phyloP scores from a whole-genome alignment of 2,797 vertebrate genomes.

The Paguma larvata region DNA sequence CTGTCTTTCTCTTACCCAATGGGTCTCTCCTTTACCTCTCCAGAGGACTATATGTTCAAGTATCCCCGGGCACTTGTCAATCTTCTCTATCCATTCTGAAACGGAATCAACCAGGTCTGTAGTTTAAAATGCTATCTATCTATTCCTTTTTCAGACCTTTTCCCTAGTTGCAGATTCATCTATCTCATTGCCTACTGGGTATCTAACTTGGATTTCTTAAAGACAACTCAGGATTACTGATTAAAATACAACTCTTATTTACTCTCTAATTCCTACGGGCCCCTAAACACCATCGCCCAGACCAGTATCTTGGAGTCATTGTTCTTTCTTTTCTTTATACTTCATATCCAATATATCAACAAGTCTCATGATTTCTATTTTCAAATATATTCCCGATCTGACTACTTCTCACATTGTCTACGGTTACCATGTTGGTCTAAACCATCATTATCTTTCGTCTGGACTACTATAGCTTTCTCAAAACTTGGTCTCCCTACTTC shows the following conservation, averaged over 20 bases:
- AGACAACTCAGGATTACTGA: background rate
- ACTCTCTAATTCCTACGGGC: background rate
- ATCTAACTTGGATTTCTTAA: background rate
- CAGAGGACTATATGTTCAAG: background rate
- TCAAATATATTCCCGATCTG: background rate
- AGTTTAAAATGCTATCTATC: background rate
- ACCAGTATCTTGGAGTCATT: background rate
- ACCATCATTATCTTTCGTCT: background rate
- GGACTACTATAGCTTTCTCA: background rate
- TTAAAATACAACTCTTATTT: background rate
- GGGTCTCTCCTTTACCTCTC: background rate
- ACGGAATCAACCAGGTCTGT: background rate
- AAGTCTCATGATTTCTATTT: background rate
- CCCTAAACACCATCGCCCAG: background rate
- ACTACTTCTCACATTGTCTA: background rate
- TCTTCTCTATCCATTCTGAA: background rate
- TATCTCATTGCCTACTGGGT: background rate
- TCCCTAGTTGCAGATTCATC: background rate
- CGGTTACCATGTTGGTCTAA: background rate
- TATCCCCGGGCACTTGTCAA: fast-evolving
- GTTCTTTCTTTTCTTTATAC: background rate
- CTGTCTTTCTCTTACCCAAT: background rate
- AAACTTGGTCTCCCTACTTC: background rate
- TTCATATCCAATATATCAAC: background rate
- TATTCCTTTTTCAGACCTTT: background rate